A percentile compares a stretch with the other conserved stretches of the same genome.
Conservation (phyloP, 2,888 invertebrate genomes). For the Dilophus febrilis region DNA sequence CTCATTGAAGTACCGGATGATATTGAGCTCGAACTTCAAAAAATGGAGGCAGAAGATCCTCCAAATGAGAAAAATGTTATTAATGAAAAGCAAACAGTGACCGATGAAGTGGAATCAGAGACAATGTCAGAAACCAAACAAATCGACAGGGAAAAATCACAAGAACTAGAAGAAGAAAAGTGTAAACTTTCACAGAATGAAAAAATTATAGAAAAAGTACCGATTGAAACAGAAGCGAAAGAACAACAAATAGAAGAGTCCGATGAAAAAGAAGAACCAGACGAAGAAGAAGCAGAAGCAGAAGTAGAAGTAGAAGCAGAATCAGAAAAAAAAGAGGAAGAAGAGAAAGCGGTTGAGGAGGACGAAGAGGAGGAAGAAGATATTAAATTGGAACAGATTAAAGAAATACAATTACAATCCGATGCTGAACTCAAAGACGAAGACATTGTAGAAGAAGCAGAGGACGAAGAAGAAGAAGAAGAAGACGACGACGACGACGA, state of each 20-base stretch:
- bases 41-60: slow-evolving; percentile 13
- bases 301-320: slow-evolving; percentile 7
- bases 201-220: neutral
- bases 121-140: no score
- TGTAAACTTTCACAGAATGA: no score
- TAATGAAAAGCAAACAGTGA: no score
- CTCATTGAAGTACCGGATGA: no score
- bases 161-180: no score
- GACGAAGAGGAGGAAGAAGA: slow-evolving; percentile 3
- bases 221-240: slow-evolving; percentile 11
- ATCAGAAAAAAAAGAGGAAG: slow-evolving; percentile 5
- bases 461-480: no score
- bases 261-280: slow-evolving; percentile 6
- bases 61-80: slow-evolving; percentile 10
- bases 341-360: neutral
- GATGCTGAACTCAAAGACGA: slow-evolving; percentile 14
- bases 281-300: slow-evolving; percentile 8
- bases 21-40: no score
- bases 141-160: no score
- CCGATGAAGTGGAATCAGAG: no score
- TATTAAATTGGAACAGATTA: slow-evolving; percentile 3
- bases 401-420: slow-evolving; percentile 7
- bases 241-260: slow-evolving; percentile 7
- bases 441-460: slow-evolving; percentile 8
- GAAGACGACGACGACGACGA: no score